Base-by-base conservation (phyloP, 2,113 vertebrate species). In the cattle (Bos taurus) region DNA sequence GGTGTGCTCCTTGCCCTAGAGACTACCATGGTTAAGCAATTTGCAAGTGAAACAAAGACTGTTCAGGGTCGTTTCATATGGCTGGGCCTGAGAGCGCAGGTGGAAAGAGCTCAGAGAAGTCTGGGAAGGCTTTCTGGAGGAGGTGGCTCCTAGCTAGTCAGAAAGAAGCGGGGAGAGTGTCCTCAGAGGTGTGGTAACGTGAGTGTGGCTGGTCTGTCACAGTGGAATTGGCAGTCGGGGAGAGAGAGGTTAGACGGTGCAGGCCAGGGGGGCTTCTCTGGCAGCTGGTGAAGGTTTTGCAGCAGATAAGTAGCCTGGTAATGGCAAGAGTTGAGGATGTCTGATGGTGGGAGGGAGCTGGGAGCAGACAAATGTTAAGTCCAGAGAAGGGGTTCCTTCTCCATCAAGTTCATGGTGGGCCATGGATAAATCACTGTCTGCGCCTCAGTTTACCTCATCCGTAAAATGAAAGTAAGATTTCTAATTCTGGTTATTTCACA, bases 81-180 rank as follows among this genome's bases (percentile, higher is more conserved):
- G 57, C 52, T 57, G 33, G 74, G 62, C 57, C 12, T 9, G 30
- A 92, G 81, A 60, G 14, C 12, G 6, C 36, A 3, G 1, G 1
- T 74, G 43, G 91, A 59, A 33, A 84, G 57, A 94, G 48, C n/a
- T 59, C 33, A 40, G 43, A n/a, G 64, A 81, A 62, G 25, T 48
- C 94, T 16, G 64, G 67, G 87, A 93, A 80, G 95, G n/a, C 57
- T 97, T 85, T 87, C 86, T 62, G 78, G 62, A 94, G 62, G 88
- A 90, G 62, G 23, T 33, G 30, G 19, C 50, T 46, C 16, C 26
- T 30, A 13, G 59, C 60, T 67, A 43, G 10, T 83, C 13, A 23
- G 84, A 82, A 94, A 81, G 48, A 67, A 57, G 48, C 11, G 14
- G 56, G 33, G 50, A 52, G 57, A 59, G 59, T 52, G 1, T 96